Percentiles rank a stretch among this genome's conserved stretches.
Conservation (phyloP, 2,888 invertebrate genomes). For the Steinernema hermaphroditum region DNA sequence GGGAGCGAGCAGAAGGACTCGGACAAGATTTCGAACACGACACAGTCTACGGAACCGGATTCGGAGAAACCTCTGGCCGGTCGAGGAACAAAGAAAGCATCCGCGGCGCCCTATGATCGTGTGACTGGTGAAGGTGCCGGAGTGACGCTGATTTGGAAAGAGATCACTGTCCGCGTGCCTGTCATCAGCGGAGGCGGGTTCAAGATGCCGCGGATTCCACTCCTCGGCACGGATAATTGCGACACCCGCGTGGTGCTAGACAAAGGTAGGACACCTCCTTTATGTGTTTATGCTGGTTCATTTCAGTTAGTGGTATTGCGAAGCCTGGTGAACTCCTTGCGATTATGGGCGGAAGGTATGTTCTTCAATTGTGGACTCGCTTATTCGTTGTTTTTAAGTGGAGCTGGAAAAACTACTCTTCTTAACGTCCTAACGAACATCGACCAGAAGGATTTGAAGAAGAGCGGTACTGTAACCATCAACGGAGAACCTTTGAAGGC, state of each 20-base stretch:
- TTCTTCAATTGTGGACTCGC: background rate
- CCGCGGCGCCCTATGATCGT: background rate
- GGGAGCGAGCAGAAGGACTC: background rate
- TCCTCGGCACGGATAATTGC: background rate
- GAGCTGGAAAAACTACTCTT: slow-evolving; percentile 87
- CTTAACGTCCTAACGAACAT: slow-evolving; percentile 82
- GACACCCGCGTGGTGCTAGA: slow-evolving; percentile 10
- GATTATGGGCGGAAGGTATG: slow-evolving; percentile 50
- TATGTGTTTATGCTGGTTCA: too few species aligned
- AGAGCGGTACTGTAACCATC: slow-evolving; percentile 49
- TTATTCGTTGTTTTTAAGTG: slow-evolving; percentile 71
- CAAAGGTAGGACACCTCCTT: too few species aligned
- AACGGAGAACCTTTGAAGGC: slow-evolving; percentile 50
- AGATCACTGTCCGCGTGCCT: slow-evolving; percentile 45
- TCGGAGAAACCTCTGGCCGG: background rate
- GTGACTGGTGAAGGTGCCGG: background rate
- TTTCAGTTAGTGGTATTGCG: slow-evolving; percentile 50
- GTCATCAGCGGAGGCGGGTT: background rate
- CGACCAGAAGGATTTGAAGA: slow-evolving; percentile 54
- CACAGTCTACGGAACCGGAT: background rate
- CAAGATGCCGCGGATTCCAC: slow-evolving; percentile 6
- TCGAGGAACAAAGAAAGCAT: background rate
- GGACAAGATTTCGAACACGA: background rate
- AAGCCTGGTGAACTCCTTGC: slow-evolving; percentile 53
- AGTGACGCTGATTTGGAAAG: slow-evolving; percentile 39